A percentile compares a stretch with the other conserved stretches of the same genome.
Conservation (phyloP, 2,113 vertebrate species). For the Lampris megalopsis region DNA sequence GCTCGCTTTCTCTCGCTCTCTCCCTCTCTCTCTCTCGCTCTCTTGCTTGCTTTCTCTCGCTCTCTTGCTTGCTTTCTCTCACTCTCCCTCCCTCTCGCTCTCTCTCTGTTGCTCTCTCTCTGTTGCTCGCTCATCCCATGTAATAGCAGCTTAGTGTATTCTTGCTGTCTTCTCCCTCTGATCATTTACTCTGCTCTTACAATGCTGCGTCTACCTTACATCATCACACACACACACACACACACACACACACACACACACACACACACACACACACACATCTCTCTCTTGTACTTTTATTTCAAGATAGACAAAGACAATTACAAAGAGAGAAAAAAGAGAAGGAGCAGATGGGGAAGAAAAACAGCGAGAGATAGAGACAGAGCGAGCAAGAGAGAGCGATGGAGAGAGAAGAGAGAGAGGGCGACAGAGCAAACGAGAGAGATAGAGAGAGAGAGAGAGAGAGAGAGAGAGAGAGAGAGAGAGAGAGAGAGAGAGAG, state of each 20-base stretch:
- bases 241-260: too few relatives aligned
- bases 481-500: neutral
- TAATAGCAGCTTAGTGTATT: too few relatives aligned
- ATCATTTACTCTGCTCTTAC: too few relatives aligned
- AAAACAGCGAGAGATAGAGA: neutral
- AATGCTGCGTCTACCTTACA: neutral
- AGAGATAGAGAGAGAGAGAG: neutral
- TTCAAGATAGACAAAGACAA: neutral
- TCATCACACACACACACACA: neutral
- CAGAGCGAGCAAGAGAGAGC: constrained; percentile 21
- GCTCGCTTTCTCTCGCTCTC: neutral
- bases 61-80: too few relatives aligned
- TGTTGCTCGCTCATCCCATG: neutral
- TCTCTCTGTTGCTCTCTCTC: too few relatives aligned
- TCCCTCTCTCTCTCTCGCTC: neutral
- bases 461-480: neutral
- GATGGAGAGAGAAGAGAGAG: constrained; percentile 11
- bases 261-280: too few relatives aligned
- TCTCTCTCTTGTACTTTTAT: too few relatives aligned
- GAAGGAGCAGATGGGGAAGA: neutral
- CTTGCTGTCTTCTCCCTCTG: too few relatives aligned
- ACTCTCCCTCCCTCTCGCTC: too few relatives aligned
- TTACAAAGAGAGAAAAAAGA: neutral
- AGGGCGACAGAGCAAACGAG: neutral
- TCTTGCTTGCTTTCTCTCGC: neutral